Percentiles rank a stretch among this genome's conserved stretches.
Evolutionary conservation across 2,888 invertebrate genomes (phyloP).

Genomic region (Aphodius sticticus): DNA sequence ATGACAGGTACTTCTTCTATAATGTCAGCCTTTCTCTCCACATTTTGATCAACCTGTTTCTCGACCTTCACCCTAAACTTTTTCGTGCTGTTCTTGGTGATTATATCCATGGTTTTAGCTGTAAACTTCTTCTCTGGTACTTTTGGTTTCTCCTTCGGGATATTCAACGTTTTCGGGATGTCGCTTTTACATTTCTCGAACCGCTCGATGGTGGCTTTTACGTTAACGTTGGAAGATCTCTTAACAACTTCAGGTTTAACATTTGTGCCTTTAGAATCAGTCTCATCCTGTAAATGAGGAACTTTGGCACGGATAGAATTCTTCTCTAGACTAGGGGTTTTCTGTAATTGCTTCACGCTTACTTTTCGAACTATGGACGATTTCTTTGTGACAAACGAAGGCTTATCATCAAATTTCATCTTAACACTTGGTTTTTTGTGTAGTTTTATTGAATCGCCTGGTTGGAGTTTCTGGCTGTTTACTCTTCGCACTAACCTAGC

Average conservation of each 20-base stretch:
- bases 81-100: constrained; percentile 61
- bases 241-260: constrained; percentile 9
- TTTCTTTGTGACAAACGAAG: constrained; percentile 40
- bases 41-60: constrained; percentile 12
- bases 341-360: constrained; percentile 33
- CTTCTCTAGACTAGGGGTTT: constrained; percentile 39
- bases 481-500: constrained; percentile 61
- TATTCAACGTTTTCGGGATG: constrained; percentile 31
- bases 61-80: constrained; percentile 44
- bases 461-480: constrained; percentile 51
- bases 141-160: constrained; percentile 64
- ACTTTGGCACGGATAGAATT: constrained; percentile 43
- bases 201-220: constrained; percentile 55
- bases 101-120: constrained; percentile 64
- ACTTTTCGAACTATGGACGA: constrained; percentile 39
- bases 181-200: constrained; percentile 53
- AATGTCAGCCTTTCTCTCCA: constrained; percentile 37
- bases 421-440: constrained; percentile 56
- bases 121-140: constrained; percentile 69
- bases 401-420: constrained; percentile 52
- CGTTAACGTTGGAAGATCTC: constrained; percentile 43
- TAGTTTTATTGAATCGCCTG: constrained; percentile 33
- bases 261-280: constrained; percentile 31
- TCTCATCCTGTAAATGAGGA: constrained; percentile 33
- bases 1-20: constrained; percentile 43